Base-by-base conservation (phyloP, 2,797 vertebrate genomes). In the Platalea minor region DNA sequence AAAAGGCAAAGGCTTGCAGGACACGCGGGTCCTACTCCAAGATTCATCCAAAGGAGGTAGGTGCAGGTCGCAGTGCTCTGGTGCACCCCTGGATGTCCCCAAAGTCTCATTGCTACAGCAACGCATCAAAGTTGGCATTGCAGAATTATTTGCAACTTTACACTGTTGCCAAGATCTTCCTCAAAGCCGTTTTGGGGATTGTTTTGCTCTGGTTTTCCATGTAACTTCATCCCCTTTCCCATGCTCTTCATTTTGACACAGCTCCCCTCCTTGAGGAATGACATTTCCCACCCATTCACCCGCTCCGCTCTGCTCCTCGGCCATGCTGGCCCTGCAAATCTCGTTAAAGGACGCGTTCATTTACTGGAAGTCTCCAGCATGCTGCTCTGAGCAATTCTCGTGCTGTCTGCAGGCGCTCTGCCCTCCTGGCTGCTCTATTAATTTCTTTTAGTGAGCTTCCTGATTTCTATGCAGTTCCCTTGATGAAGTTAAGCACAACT, bases 331-430 rank as follows among this genome's bases (percentile, higher is more conserved):
- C 83, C 72, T 72, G 73, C 79, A 96, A 90, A 96, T 94, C 92
- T 95, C 16, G 9, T 96, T 95, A 93, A 68, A 84, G 76, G 77
- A 86, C 2, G 0, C 4, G 2, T 92, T 96, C 86, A 91, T 96
- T 96, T 95, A 96, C 92, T 91, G 92, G 76, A 96, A 96, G 88
- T 91, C 92, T 93, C 94, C 73, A 17, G 69, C 88, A 90, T 50
- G 83, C 4, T 13, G 48, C 72, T 95, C 74, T 78, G 95, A 95
- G 91, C 51, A 56, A 86, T 81, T 81, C 76, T 92, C 8, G 2
- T 67, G 73, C 77, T 92, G 77, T 72, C 88, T 95, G 91, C 91
- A 90, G 53, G 91, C 65, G 13, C 39, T 68, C 83, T 95, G 77
- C 61, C 69, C 80, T 93, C 57, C 73, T 72, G 69, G 65, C 53